Evolutionary conservation across 2,888 invertebrate genomes (phyloP).

Genomic region (Phymatocera aterrima): DNA sequence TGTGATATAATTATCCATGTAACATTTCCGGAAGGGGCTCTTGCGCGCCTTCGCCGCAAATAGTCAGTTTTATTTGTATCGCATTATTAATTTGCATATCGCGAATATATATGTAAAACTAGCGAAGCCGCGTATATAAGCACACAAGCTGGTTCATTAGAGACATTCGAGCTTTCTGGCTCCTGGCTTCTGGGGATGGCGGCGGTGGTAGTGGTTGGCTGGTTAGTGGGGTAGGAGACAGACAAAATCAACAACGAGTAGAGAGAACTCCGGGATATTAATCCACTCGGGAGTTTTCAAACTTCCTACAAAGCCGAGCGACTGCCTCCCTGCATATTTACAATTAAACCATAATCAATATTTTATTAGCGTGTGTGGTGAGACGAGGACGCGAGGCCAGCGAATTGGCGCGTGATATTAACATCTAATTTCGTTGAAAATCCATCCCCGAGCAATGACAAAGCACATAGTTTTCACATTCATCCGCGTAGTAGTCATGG

Average conservation of each 20-base stretch:
- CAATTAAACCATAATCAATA: conserved; percentile 73
- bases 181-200: conserved; percentile 59
- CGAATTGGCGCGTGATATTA: conserved; percentile 37
- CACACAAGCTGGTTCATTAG: conserved; percentile 75
- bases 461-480: not conserved
- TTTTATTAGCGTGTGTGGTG: conserved; percentile 63
- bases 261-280: conserved; percentile 75
- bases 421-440: conserved; percentile 48
- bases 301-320: conserved; percentile 73
- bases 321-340: conserved; percentile 64
- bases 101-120: conserved; percentile 36
- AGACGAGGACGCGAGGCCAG: conserved; percentile 26
- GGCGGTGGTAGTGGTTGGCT: conserved; percentile 57
- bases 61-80: conserved; percentile 40
- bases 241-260: conserved; percentile 75
- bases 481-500: not conserved
- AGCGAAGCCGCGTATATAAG: conserved; percentile 70
- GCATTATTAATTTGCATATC: conserved; percentile 43
- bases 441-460: conserved; percentile 13
- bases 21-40: not conserved
- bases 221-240: conserved; percentile 65
- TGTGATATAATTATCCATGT: conserved; percentile 5
- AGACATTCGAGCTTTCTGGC: conserved; percentile 74
- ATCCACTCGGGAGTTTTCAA: conserved; percentile 75
- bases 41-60: conserved; percentile 5